Evolutionary conservation across 2,888 invertebrate species (phyloP).

Genomic region (Sinodicranocentrus sp.): DNA sequence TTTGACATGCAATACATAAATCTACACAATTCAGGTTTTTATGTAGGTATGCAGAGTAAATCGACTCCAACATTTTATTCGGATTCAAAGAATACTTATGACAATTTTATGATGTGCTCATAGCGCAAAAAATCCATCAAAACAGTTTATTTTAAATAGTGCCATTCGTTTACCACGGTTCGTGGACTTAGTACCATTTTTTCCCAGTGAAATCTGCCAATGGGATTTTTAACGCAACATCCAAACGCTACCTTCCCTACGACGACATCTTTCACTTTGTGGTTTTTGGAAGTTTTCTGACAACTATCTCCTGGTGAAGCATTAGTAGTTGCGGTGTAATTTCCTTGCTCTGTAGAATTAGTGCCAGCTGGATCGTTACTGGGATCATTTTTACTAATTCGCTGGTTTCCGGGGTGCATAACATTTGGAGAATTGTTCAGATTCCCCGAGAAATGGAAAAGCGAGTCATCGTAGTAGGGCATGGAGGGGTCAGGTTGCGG

Average conservation of each 20-base stretch:
- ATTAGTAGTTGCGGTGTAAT: background rate
- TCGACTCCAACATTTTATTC: too few species aligned
- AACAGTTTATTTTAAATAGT: slow-evolving; percentile 73
- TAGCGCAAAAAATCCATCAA: too few species aligned
- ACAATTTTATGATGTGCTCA: too few species aligned
- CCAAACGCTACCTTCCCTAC: slow-evolving; percentile 76
- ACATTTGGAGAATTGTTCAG: slow-evolving; percentile 47
- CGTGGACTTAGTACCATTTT: slow-evolving; percentile 74
- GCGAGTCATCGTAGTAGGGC: slow-evolving; percentile 66
- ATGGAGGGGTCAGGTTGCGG: slow-evolving; percentile 30
- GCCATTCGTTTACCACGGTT: slow-evolving; percentile 75
- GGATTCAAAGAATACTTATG: too few species aligned
- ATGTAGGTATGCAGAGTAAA: too few species aligned
- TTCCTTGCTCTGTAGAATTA: background rate
- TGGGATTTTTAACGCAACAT: slow-evolving; percentile 73
- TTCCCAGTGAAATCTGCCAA: slow-evolving; percentile 75
- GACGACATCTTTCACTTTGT: slow-evolving; percentile 72
- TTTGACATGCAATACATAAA: too few species aligned
- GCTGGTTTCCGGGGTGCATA: slow-evolving; percentile 13
- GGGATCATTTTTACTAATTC: slow-evolving; percentile 30
- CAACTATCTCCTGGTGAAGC: background rate
- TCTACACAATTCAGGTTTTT: too few species aligned
- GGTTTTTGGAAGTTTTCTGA: slow-evolving; percentile 24
- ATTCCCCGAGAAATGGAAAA: slow-evolving; percentile 75
- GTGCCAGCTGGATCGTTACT: background rate